Base-by-base conservation (phyloP, 1,140 invertebrate species). In the Platyscapa corneri region DNA sequence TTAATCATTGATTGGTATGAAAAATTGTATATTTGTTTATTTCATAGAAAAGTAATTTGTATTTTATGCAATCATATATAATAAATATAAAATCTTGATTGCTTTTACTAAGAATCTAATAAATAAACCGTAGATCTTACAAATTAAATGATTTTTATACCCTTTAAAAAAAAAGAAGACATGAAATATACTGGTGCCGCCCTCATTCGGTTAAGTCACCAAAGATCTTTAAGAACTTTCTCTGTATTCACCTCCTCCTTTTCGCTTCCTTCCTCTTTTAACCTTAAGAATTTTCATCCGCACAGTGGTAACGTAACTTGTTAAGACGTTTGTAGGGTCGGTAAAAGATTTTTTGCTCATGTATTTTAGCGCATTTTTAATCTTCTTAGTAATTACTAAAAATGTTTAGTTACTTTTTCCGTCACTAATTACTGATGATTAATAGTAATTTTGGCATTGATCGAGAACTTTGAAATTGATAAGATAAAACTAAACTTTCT, bases 151-250 rank as follows among this genome's bases (percentile, higher is more conserved):
- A 60, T 27, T 60, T 14, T 60, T 60, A n/a, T n/a, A n/a, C n/a
- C 27, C 5, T 14, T 27, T 27, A 60, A 60, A 60, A 60, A 60
- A 23, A 3, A 27, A 60, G 27, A 27, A 60, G 2, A 27, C 27
- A 27, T 14, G 5, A 23, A 49, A 49, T 67, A 87, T 87, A 92
- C 92, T 34, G 78, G 92, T 93, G 92, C 89, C 91, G 92, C 92
- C 92, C 91, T 93, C 93, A 85, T 88, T 87, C 91, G 93, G 90
- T 85, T 77, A 90, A 91, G 87, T 86, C 75, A 42, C 86, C 72
- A 91, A 91, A 91, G 92, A 91, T 89, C 90, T 93, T 93, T 93
- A 93, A 93, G 93, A 93, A 91, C 79, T 90, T 86, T 88, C 89
- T 53, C 27, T 23, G 16, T 8, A 1, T 27, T 6, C n/a, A n/a